Percentiles rank a stretch among this genome's conserved stretches.
These are phyloP conservation scores for Aulostomus chinensis DNA, from an alignment of 2,797 vertebrate genomes.

Conservation along the genomic window DNA sequence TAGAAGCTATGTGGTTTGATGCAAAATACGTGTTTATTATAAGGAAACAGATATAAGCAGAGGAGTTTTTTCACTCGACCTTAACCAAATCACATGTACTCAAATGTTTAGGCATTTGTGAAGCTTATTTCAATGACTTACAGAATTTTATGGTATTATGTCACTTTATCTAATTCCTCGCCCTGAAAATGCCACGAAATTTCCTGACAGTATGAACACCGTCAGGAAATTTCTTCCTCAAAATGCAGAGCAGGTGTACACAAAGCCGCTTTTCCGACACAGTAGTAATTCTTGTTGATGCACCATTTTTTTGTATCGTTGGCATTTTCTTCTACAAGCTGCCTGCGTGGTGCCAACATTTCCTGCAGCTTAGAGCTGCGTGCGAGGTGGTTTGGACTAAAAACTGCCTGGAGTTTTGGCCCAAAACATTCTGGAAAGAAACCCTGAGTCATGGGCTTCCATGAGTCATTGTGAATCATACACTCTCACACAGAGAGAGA, in stretches of 20 bases:
- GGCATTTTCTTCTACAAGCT: slow-evolving; percentile 7
- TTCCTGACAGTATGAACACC: too few relatives aligned
- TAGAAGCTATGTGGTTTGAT: too few relatives aligned
- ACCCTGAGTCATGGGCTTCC: slow-evolving; percentile 29
- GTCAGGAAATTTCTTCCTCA: too few relatives aligned
- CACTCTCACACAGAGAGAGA: background rate
- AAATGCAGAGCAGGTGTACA: slow-evolving; percentile 3
- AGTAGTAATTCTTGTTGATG: slow-evolving; percentile 15
- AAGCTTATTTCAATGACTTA: too few relatives aligned
- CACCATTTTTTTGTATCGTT: slow-evolving; percentile 25
- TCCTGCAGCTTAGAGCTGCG: slow-evolving; percentile 7
- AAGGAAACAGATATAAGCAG: too few relatives aligned
- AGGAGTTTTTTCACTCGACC: too few relatives aligned
- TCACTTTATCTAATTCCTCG: too few relatives aligned
- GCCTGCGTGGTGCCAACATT: slow-evolving; percentile 11
- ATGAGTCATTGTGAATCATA: slow-evolving; percentile 45
- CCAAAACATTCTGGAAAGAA: slow-evolving; percentile 20
- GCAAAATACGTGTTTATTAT: too few relatives aligned
- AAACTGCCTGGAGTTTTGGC: background rate
- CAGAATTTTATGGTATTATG: too few relatives aligned
- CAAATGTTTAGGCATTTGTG: too few relatives aligned
- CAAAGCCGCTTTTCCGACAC: slow-evolving; percentile 11
- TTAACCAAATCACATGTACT: too few relatives aligned
- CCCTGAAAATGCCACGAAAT: too few relatives aligned
- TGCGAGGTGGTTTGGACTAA: slow-evolving; percentile 7